phyloP scores from a whole-genome alignment of 2,888 invertebrate genomes.

The Timema podura region DNA sequence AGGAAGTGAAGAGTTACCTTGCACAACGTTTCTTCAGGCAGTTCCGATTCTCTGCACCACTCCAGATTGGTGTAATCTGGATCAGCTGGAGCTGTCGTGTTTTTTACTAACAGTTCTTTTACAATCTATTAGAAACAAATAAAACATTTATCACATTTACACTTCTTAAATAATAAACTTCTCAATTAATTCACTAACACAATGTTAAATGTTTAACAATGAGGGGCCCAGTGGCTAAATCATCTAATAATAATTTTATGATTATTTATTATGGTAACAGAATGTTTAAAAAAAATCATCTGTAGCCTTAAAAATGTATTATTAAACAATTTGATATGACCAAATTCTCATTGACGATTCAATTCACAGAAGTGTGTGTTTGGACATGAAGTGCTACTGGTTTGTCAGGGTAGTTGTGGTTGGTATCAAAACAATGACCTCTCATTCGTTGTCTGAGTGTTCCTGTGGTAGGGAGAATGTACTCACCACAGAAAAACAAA shows the following conservation, averaged over 20 bases:
- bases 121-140: conserved; percentile 75
- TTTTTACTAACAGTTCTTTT: conserved; percentile 88
- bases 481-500: not conserved
- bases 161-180: conserved; percentile 24
- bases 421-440: no score
- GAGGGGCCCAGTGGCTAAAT: not conserved
- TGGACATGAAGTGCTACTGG: no score
- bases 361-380: no score
- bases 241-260: not conserved
- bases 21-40: conserved; percentile 87
- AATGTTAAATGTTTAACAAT: not conserved
- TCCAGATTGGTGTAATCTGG: conserved; percentile 49
- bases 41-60: conserved; percentile 83
- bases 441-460: no score
- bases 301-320: no score
- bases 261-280: no score
- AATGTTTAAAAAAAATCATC: no score
- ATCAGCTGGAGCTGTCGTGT: conserved; percentile 55
- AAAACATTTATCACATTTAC: no score
- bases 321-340: no score
- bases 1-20: conserved; percentile 67
- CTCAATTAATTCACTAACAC: not conserved
- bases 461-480: not conserved
- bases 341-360: no score
- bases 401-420: no score